These are phyloP conservation scores for Coregonus sp. DNA, from an alignment of 2,797 vertebrate genomes.

Conservation along the genomic window DNA sequence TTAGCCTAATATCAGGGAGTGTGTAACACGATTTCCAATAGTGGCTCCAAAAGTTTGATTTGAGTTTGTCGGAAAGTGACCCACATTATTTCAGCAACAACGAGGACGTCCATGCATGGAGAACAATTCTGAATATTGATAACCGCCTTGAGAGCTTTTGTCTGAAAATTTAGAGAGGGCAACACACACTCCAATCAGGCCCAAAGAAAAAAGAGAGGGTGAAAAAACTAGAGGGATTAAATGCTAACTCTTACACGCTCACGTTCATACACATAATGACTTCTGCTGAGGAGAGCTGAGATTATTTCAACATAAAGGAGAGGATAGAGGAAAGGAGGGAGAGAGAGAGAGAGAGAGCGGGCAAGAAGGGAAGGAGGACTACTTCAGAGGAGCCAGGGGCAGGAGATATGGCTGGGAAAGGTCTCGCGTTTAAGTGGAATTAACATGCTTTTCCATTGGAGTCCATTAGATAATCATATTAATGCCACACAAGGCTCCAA, in stretches of 20 bases:
- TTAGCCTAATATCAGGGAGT: slow-evolving; percentile 53
- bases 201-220: slow-evolving; percentile 25
- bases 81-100: slow-evolving; percentile 75
- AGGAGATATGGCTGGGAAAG: slow-evolving; percentile 76
- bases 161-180: slow-evolving; percentile 61
- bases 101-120: slow-evolving; percentile 49
- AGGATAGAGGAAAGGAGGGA: slow-evolving; percentile 39
- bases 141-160: slow-evolving; percentile 75
- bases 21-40: slow-evolving; percentile 68
- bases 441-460: slow-evolving; percentile 76
- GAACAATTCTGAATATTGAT: slow-evolving; percentile 73
- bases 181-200: slow-evolving; percentile 64
- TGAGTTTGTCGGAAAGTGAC: slow-evolving; percentile 71
- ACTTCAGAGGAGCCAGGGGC: slow-evolving; percentile 73
- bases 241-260: slow-evolving; percentile 59
- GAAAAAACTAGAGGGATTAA: slow-evolving; percentile 63
- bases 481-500: slow-evolving; percentile 82
- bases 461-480: slow-evolving; percentile 83
- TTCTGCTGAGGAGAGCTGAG: slow-evolving; percentile 61
- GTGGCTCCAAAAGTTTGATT: slow-evolving; percentile 65
- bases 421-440: slow-evolving; percentile 77
- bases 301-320: slow-evolving; percentile 71
- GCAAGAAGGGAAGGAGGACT: slow-evolving; percentile 24
- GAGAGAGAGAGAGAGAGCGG: not conserved
- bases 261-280: slow-evolving; percentile 69